phyloP scores from a whole-genome alignment of 2,888 invertebrate species.

The Andrena haemorrhoa region DNA sequence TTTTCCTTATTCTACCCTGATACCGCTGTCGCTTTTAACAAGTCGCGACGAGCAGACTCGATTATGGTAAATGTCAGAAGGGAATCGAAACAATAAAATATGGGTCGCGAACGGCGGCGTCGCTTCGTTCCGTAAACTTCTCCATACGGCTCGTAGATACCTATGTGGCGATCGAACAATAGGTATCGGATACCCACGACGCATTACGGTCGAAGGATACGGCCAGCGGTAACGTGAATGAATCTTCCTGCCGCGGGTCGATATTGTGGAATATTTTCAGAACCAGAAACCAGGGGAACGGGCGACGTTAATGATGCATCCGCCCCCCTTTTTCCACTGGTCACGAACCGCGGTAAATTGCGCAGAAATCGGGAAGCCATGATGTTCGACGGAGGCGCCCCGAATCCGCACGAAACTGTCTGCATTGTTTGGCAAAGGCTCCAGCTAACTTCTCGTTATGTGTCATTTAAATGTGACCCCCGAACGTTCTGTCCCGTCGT shows the following conservation, averaged over 20 bases:
- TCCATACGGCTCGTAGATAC: constrained; percentile 30
- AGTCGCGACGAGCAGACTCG: constrained; percentile 10
- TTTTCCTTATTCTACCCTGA: background rate
- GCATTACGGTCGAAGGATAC: constrained; percentile 61
- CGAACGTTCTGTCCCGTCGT: background rate
- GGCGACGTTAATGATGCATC: constrained; percentile 61
- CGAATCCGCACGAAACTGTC: background rate
- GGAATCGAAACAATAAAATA: constrained; percentile 34
- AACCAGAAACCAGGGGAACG: constrained; percentile 39
- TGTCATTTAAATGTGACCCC: background rate
- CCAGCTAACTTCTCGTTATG: constrained; percentile 1
- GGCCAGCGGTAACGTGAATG: constrained; percentile 47
- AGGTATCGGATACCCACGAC: constrained; percentile 39
- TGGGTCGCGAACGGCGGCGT: constrained; percentile 11
- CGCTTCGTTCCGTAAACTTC: constrained; percentile 47
- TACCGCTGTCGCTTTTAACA: constrained; percentile 15
- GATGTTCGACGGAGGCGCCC: constrained; percentile 12
- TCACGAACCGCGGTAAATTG: constrained; percentile 51
- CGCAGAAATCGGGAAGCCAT: constrained; percentile 47
- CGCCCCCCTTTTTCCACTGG: constrained; percentile 41
- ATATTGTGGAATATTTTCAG: constrained; percentile 68
- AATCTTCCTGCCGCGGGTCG: constrained; percentile 58
- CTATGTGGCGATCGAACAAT: constrained; percentile 57
- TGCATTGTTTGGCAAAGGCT: constrained; percentile 4
- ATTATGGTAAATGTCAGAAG: background rate